Evolutionary conservation across 2,888 invertebrate genomes (phyloP), one percentile per base, ranked within the genome.

Genomic region (Drosophila fulvimacula): DNA sequence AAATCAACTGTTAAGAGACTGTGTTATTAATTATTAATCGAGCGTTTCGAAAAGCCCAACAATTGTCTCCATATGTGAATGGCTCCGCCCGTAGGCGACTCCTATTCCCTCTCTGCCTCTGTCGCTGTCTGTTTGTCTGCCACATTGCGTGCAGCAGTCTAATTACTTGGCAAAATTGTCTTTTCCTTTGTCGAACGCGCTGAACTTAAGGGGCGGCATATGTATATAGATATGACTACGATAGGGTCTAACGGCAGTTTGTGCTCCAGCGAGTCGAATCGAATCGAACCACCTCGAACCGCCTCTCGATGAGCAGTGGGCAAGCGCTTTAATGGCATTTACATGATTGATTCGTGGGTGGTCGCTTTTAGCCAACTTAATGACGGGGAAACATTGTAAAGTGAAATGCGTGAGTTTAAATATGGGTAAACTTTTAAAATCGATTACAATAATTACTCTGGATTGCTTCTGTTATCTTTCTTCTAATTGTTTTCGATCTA

Each of bases 141-240:
- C 52, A 59, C 57, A 66, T 90, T 89, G 90, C 90, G 91, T 90
- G 90, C 82, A 67, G 60, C 56, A 63, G 70, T 74, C 75, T 89
- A 90, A 91, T 91, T 90, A 90, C 68, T 80, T 73, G 68, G 69
- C 84, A 81, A 89, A 87, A 81, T 75, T 87, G 90, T 86, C 79
- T 83, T 83, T 83, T 81, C 70, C 82, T 86, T 82, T 72, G 52
- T 17, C 36, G 39, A 67, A 44, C 71, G 65, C 70, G 49, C 62
- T 24, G 51, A 42, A 53, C 48, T 57, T 44, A 32, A 52, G 55
- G 27, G 27, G 21, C 39, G 44, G 38, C 4, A 41, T 21, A 42
- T 38, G 32, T 5, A 41, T 19, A 42, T 38, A 21, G 49, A 46
- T 44, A 44, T 42, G 41, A 49, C 10, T 21, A 15, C 39, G 44